Conservation (phyloP, 2,888 invertebrate genomes). For the Sturmia bella region DNA sequence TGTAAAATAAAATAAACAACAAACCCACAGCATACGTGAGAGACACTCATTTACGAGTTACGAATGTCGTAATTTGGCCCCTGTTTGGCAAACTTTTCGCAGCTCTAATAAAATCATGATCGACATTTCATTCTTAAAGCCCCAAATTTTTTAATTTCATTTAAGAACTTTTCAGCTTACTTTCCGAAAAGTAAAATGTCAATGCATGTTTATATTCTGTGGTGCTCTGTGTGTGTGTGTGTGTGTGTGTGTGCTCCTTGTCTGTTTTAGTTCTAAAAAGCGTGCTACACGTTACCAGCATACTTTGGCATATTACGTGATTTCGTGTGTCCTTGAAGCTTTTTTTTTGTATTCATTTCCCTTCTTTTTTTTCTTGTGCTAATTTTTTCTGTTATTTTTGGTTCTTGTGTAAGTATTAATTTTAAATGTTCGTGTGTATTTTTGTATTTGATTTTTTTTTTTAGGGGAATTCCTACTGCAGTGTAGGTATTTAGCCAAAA, state of each 20-base stretch:
- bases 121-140: too few species aligned
- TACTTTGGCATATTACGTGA: conserved; percentile 70
- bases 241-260: conserved; percentile 27
- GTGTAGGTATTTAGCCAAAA: conserved; percentile 1
- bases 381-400: conserved; percentile 32
- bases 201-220: conserved; percentile 15
- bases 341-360: conserved; percentile 15
- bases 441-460: conserved; percentile 22
- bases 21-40: too few species aligned
- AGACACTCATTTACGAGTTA: too few species aligned
- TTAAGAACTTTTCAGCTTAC: conserved; percentile 4
- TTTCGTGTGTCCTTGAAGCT: conserved; percentile 69
- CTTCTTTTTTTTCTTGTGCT: conserved; percentile 33
- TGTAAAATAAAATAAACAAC: too few species aligned
- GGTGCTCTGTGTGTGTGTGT: background rate
- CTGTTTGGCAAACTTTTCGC: too few species aligned
- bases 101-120: too few species aligned
- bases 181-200: conserved; percentile 1
- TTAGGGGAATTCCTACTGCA: conserved; percentile 56
- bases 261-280: conserved; percentile 50
- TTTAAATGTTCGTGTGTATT: background rate
- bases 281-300: conserved; percentile 67
- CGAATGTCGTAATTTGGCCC: too few species aligned
- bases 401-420: conserved; percentile 5
- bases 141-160: background rate